These are phyloP conservation scores for Cryptotis parvus DNA, from an alignment of 2,113 vertebrate species.

Conservation along the genomic window DNA sequence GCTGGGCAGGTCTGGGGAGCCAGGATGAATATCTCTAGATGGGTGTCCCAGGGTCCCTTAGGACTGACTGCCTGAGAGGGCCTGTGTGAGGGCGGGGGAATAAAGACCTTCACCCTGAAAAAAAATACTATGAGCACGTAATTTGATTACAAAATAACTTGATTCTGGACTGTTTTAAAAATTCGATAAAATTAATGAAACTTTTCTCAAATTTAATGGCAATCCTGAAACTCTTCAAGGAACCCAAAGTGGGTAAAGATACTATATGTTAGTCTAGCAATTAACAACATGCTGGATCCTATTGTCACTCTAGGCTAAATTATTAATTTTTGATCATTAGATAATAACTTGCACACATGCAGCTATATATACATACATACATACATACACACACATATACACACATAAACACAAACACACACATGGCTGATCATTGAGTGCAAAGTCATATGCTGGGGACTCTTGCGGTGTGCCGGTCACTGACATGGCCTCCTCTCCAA, in stretches of 20 bases:
- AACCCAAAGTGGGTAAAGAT: conserved; percentile 45
- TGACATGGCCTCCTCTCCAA: conserved; percentile 56
- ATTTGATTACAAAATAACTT: neutral
- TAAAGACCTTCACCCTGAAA: conserved; percentile 61
- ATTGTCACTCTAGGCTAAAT: conserved; percentile 55
- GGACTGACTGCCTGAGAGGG: too few relatives aligned
- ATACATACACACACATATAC: neutral
- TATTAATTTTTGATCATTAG: neutral
- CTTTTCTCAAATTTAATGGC: neutral
- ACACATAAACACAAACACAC: neutral
- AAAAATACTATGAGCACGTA: conserved; percentile 59
- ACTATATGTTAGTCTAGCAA: conserved; percentile 65
- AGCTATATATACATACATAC: too few relatives aligned
- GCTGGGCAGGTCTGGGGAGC: too few relatives aligned
- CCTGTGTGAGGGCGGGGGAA: conserved; percentile 35
- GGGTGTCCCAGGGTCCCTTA: too few relatives aligned
- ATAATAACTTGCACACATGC: neutral
- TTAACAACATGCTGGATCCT: conserved; percentile 63
- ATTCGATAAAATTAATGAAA: neutral
- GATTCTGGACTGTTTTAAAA: neutral
- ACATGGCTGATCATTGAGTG: neutral
- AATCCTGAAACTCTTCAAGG: conserved; percentile 12
- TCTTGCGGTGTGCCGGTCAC: neutral
- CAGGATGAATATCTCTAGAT: too few relatives aligned
- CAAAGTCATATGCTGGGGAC: neutral